These are phyloP conservation scores for Cyprinodon tularosa DNA, from an alignment of 2,113 vertebrate species.

Conservation along the genomic window DNA sequence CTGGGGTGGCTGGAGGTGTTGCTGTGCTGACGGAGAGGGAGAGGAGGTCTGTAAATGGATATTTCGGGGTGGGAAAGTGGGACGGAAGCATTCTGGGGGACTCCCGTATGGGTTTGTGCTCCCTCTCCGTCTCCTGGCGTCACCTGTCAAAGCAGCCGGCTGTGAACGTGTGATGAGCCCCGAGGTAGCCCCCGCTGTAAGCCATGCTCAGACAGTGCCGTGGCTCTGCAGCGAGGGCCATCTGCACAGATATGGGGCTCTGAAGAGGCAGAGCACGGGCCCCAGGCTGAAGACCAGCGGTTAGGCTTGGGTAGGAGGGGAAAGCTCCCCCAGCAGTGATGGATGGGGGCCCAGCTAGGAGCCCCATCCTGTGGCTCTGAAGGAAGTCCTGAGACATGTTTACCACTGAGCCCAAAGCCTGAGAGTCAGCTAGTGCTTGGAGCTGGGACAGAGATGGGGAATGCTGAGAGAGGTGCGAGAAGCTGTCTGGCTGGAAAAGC, in stretches of 20 bases:
- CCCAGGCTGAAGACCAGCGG: constrained; percentile 65
- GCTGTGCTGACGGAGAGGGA: constrained; percentile 72
- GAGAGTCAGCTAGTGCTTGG: constrained; percentile 81
- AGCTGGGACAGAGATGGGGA: constrained; percentile 79
- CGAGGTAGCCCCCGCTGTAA: constrained; percentile 82
- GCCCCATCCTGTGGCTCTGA: constrained; percentile 78
- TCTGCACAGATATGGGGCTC: constrained; percentile 82
- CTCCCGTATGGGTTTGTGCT: constrained; percentile 50
- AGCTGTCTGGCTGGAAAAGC: constrained; percentile 83
- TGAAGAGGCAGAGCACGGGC: constrained; percentile 77
- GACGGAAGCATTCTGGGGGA: constrained; percentile 46
- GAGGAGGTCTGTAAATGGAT: constrained; percentile 57
- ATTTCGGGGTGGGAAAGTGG: constrained; percentile 47
- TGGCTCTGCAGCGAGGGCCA: constrained; percentile 79
- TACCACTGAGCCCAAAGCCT: constrained; percentile 82
- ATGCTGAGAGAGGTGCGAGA: constrained; percentile 77
- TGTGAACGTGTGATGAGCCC: constrained; percentile 74
- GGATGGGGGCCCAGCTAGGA: constrained; percentile 65
- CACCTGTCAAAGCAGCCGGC: constrained; percentile 86
- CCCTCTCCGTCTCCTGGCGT: constrained; percentile 82
- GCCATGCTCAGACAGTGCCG: constrained; percentile 79
- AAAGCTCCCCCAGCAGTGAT: constrained; percentile 58
- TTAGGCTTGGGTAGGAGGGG: constrained; percentile 73
- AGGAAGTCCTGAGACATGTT: constrained; percentile 84
- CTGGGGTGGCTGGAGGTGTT: constrained; percentile 34